Evolutionary conservation across 2,888 invertebrate genomes (phyloP).

Genomic region (Perithous albicinctus): DNA sequence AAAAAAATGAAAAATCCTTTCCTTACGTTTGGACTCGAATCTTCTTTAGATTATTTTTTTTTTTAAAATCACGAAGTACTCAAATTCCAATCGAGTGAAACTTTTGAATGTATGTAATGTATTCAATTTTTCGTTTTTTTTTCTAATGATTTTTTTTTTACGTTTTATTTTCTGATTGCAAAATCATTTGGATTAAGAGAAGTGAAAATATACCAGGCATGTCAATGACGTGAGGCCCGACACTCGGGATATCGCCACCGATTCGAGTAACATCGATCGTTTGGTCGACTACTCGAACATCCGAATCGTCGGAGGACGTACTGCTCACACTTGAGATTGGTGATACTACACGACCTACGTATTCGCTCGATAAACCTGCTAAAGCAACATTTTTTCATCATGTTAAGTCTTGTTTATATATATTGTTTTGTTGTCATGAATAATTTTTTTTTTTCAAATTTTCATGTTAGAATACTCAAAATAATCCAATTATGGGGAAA

Average conservation of each 20-base stretch:
- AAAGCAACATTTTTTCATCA: neutral
- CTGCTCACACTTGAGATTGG: conserved; percentile 72
- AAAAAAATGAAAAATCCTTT: too few relatives aligned
- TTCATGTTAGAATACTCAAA: too few relatives aligned
- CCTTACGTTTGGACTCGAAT: too few relatives aligned
- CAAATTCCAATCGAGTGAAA: too few relatives aligned
- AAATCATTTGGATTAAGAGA: neutral
- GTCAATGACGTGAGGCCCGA: conserved; percentile 72
- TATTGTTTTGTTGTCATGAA: too few relatives aligned
- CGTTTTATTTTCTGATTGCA: neutral
- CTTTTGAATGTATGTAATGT: too few relatives aligned
- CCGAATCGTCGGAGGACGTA: conserved; percentile 77
- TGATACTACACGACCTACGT: conserved; percentile 72
- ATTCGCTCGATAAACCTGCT: conserved; percentile 75
- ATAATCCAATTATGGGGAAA: too few relatives aligned
- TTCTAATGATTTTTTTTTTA: neutral
- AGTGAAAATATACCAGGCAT: conserved; percentile 73
- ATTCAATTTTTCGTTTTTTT: too few relatives aligned
- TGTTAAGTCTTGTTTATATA: neutral
- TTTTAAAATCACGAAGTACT: too few relatives aligned
- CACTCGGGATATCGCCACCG: conserved; percentile 69
- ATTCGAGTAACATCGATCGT: conserved; percentile 70
- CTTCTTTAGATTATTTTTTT: too few relatives aligned
- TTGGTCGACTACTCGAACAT: conserved; percentile 76
- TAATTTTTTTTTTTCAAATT: too few relatives aligned